These are phyloP conservation scores for Gisinianus flammeolus DNA, from an alignment of 2,888 invertebrate genomes.

Conservation along the genomic window DNA sequence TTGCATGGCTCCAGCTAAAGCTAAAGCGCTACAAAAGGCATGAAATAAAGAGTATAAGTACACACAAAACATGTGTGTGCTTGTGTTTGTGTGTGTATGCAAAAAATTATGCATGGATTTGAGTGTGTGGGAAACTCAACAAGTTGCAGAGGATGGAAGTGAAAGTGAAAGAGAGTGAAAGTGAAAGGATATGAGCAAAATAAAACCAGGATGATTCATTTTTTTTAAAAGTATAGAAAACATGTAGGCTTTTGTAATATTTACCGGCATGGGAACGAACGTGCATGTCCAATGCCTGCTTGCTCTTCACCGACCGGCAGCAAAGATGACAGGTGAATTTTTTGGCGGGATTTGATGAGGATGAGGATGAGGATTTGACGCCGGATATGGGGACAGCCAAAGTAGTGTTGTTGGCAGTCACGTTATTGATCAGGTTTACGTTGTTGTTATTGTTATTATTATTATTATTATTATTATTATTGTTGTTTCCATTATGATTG, in stretches of 20 bases:
- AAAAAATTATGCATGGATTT: no score
- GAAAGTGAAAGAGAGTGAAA: no score
- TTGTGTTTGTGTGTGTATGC: neutral
- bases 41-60: neutral
- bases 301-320: constrained; percentile 53
- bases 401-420: neutral
- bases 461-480: neutral
- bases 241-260: neutral
- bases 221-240: neutral
- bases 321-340: constrained; percentile 58
- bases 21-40: no score
- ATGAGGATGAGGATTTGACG: neutral
- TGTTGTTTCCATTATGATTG: neutral
- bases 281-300: constrained; percentile 57
- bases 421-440: neutral
- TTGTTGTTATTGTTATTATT: neutral
- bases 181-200: no score
- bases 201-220: no score
- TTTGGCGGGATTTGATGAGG: constrained; percentile 33
- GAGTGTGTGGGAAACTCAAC: no score
- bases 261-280: constrained; percentile 57
- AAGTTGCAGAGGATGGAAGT: no score
- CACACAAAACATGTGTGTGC: no score
- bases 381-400: neutral
- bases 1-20: no score